Conservation (phyloP, 2,888 invertebrate species). For the Sturmia bella region DNA sequence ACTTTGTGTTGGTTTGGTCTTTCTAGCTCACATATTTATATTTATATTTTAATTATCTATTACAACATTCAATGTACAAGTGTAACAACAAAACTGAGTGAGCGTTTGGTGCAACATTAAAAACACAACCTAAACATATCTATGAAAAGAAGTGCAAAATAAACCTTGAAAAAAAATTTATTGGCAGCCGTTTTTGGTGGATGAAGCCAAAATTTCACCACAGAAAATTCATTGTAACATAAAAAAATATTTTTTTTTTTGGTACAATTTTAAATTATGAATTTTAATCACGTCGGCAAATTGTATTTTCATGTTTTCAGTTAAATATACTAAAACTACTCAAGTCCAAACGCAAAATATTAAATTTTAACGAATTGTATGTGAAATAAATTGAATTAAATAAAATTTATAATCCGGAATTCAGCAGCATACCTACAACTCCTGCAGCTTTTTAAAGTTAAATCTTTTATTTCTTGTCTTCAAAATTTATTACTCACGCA, state of each 20-base stretch:
- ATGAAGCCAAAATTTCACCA: conserved; percentile 68
- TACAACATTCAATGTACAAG: conserved; percentile 29
- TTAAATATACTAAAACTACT: conserved; percentile 21
- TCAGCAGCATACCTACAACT: conserved; percentile 18
- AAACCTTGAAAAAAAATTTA: conserved; percentile 68
- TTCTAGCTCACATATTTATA: conserved; percentile 13
- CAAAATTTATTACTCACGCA: conserved; percentile 23
- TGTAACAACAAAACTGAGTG: conserved; percentile 2
- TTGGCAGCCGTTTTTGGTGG: conserved; percentile 63
- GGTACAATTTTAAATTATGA: conserved; percentile 42
- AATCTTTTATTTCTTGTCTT: conserved; percentile 15
- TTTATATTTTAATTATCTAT: conserved; percentile 24
- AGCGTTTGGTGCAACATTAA: conserved; percentile 16
- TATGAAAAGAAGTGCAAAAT: conserved; percentile 52
- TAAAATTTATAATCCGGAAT: conserved; percentile 46
- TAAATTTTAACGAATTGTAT: conserved; percentile 36
- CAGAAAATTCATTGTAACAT: conserved; percentile 3
- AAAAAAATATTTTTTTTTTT: background rate
- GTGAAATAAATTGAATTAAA: conserved; percentile 21
- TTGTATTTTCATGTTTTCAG: conserved; percentile 7
- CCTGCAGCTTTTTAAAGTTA: conserved; percentile 18
- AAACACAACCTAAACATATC: conserved; percentile 21
- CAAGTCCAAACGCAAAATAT: conserved; percentile 21
- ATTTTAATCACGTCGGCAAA: conserved; percentile 49
- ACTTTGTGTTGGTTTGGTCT: background rate